Evolutionary conservation across 2,888 invertebrate genomes (phyloP).

Genomic region (Lasius platythorax): DNA sequence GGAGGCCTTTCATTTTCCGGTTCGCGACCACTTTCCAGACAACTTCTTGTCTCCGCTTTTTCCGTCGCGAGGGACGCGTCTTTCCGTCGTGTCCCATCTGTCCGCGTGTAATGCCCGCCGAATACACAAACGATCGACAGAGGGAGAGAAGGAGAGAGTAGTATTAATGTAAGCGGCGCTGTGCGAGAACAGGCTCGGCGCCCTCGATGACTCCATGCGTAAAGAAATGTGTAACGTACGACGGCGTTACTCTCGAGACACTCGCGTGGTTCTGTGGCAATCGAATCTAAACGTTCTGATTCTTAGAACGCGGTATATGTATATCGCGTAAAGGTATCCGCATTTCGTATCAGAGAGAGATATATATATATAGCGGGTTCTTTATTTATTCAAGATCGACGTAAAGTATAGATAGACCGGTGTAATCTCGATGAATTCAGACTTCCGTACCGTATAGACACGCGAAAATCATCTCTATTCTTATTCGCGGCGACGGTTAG

Average conservation of each 20-base stretch:
- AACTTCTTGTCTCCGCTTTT: constrained; percentile 69
- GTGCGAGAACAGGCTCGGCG: constrained; percentile 18
- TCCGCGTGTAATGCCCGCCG: constrained; percentile 12
- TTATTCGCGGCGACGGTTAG: neutral
- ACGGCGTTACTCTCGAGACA: neutral
- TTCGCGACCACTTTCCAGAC: constrained; percentile 3
- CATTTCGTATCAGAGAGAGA: too few species aligned
- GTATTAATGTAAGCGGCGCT: neutral
- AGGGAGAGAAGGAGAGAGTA: neutral
- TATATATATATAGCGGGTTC: neutral
- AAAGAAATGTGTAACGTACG: constrained; percentile 42
- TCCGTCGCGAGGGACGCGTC: constrained; percentile 44
- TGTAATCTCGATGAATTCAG: too few species aligned
- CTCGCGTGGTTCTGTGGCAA: neutral
- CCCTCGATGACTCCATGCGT: constrained; percentile 63
- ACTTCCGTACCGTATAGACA: neutral
- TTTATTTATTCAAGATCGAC: neutral
- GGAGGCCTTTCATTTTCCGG: constrained; percentile 23
- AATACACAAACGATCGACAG: constrained; percentile 2
- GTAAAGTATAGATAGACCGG: neutral
- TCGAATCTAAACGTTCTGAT: neutral
- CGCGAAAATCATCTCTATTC: neutral
- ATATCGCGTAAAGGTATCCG: too few species aligned
- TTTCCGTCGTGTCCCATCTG: constrained; percentile 27
- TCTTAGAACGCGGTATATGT: too few species aligned